These are phyloP conservation scores for Strix aluco DNA, from an alignment of 2,113 vertebrate species.

Conservation along the genomic window DNA sequence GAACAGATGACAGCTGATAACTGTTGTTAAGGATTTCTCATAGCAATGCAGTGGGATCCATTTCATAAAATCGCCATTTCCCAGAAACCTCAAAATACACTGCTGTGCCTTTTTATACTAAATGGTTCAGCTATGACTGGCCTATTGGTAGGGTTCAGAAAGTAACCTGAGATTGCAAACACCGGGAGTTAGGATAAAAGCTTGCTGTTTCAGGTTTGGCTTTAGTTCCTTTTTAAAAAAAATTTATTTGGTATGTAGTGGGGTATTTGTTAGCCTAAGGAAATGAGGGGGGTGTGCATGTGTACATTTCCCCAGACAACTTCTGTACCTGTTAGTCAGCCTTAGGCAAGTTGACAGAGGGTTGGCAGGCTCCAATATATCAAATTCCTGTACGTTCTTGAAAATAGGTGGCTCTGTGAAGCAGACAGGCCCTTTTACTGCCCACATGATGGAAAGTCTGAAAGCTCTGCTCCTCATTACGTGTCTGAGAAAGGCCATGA, in stretches of 20 bases:
- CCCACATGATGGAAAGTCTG: background rate
- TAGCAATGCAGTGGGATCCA: background rate
- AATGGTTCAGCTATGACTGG: background rate
- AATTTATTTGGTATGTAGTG: background rate
- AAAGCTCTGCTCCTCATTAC: background rate
- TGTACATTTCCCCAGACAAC: background rate
- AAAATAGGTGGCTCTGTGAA: background rate
- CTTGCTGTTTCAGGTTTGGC: background rate
- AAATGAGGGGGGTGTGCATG: background rate
- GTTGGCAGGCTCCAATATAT: background rate
- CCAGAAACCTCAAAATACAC: background rate
- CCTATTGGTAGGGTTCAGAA: background rate
- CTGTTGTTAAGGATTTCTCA: slow-evolving; percentile 65
- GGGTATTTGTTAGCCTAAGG: background rate
- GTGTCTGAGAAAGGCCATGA: background rate
- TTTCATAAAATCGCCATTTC: background rate
- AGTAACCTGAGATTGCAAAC: background rate
- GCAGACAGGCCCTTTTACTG: background rate
- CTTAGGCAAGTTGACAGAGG: background rate
- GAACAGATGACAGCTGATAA: slow-evolving; percentile 79
- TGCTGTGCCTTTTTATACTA: background rate
- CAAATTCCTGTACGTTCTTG: background rate
- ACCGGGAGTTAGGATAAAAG: background rate
- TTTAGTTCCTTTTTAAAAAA: background rate
- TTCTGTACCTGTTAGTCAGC: background rate